Evolutionary conservation across 2,113 vertebrate genomes (phyloP).

Genomic region (Emydura subglobosa): DNA sequence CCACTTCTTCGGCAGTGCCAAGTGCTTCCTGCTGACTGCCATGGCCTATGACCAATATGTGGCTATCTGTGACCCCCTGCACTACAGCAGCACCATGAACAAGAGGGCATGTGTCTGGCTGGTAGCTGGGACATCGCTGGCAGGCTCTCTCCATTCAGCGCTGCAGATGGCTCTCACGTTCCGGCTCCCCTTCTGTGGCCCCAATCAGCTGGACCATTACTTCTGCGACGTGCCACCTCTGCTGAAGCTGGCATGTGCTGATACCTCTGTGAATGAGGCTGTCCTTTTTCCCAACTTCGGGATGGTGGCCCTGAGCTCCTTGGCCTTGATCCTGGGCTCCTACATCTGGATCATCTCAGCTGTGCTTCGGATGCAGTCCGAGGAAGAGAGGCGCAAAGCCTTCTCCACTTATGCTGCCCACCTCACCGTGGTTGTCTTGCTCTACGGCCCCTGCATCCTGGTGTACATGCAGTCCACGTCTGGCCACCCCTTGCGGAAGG

Average conservation of each 20-base stretch:
- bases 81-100: too few relatives aligned
- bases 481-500: too few relatives aligned
- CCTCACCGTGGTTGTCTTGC: not conserved
- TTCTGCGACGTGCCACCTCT: constrained; percentile 43
- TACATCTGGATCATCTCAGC: not conserved
- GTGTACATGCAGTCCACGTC: too few relatives aligned
- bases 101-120: too few relatives aligned
- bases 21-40: not conserved
- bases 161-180: not conserved
- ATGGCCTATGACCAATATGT: not conserved
- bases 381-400: not conserved
- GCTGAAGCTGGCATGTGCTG: not conserved
- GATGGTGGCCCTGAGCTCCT: constrained; percentile 29
- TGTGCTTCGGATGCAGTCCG: constrained; percentile 4
- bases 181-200: constrained; percentile 27
- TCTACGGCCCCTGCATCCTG: too few relatives aligned
- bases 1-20: not conserved
- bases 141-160: too few relatives aligned
- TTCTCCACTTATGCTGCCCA: constrained; percentile 24
- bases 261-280: constrained; percentile 34
- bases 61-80: too few relatives aligned
- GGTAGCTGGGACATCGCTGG: too few relatives aligned
- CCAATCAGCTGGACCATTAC: constrained; percentile 34
- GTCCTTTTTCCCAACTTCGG: constrained; percentile 33
- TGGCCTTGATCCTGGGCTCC: constrained; percentile 21